Evolutionary conservation across 2,113 vertebrate species (phyloP).

Genomic region (Oreocharis arfaki): DNA sequence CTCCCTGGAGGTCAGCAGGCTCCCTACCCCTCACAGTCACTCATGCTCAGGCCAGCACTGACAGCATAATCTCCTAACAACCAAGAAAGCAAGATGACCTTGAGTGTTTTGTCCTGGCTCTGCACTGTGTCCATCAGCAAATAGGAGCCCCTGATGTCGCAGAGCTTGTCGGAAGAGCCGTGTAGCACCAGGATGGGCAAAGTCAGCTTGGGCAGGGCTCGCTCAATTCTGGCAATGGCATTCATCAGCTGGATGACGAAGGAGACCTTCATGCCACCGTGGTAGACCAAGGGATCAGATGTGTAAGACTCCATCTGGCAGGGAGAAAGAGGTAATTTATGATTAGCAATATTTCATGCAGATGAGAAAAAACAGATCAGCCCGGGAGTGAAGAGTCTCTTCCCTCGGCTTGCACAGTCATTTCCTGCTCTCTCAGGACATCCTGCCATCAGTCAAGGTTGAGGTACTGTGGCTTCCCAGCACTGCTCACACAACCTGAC

Average conservation of each 20-base stretch:
- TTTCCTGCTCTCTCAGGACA: neutral
- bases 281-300: slow-evolving; percentile 82
- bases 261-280: slow-evolving; percentile 83
- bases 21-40: neutral
- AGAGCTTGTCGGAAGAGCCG: slow-evolving; percentile 87
- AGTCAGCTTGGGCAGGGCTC: slow-evolving; percentile 80
- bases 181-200: slow-evolving; percentile 92
- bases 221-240: slow-evolving; percentile 81
- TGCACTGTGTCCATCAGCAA: slow-evolving; percentile 81
- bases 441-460: neutral
- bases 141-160: slow-evolving; percentile 86
- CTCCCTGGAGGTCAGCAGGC: neutral
- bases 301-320: slow-evolving; percentile 85
- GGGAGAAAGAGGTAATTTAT: neutral
- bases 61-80: neutral
- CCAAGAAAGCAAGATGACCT: slow-evolving; percentile 71
- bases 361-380: neutral
- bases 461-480: neutral
- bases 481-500: neutral
- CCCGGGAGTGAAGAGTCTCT: neutral
- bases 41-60: neutral
- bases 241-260: slow-evolving; percentile 87
- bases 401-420: neutral
- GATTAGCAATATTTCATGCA: neutral
- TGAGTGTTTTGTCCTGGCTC: slow-evolving; percentile 89